Evolutionary conservation across 2,888 invertebrate species (phyloP).

Genomic region (Aphrophora alni): DNA sequence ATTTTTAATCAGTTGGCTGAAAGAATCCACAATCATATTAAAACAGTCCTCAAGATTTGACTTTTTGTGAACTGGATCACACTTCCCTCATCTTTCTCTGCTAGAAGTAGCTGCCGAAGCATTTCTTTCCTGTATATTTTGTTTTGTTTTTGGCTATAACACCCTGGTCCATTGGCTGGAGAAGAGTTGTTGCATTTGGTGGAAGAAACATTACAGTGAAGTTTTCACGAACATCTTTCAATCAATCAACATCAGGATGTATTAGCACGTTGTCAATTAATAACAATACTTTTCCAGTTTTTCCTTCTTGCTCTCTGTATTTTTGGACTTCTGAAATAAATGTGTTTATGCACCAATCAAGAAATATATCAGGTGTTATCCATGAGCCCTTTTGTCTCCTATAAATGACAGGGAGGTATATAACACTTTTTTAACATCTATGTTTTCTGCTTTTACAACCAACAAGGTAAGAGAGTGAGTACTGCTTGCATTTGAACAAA

Average conservation of each 20-base stretch:
- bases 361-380: conserved; percentile 29
- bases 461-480: conserved; percentile 29
- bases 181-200: conserved; percentile 47
- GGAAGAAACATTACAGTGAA: no score
- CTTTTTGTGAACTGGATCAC: no score
- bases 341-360: no score
- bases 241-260: conserved; percentile 43
- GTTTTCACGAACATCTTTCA: conserved; percentile 40
- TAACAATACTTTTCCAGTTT: no score
- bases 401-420: conserved; percentile 30
- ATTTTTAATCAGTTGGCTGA: no score
- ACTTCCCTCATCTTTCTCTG: conserved; percentile 36
- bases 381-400: conserved; percentile 28
- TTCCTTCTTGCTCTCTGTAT: no score
- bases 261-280: conserved; percentile 44
- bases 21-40: no score
- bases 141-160: conserved; percentile 50
- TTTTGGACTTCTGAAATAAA: no score
- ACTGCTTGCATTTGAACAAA: conserved; percentile 24
- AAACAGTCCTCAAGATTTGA: no score
- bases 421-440: no score
- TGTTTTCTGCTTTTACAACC: no score
- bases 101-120: conserved; percentile 41
- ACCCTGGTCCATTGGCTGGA: conserved; percentile 52
- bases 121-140: conserved; percentile 47